Base-by-base conservation (phyloP, 2,888 invertebrate genomes). In the Heliconius ismenius region DNA sequence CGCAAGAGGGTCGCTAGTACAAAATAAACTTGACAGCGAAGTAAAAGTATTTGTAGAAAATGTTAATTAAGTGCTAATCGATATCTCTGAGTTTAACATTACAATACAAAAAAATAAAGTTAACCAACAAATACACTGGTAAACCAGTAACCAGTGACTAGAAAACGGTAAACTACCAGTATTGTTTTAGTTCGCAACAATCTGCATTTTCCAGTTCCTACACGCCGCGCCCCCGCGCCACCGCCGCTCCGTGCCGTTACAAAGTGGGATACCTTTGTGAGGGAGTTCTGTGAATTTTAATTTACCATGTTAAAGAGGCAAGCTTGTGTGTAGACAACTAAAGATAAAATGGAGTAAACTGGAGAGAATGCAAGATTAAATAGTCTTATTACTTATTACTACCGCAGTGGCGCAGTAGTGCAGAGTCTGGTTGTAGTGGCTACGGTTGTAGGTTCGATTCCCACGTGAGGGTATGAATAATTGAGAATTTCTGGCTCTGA, bases 281-380 rank as follows among this genome's bases (percentile, higher is more conserved):
- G 69, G 36, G 13, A 65, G 21, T 11, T 39, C 69, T 26, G 69
- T 54, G 69, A 28, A 54, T 70, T 70, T 70, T 70, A 58, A 70
- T 70, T 70, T 32, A 49, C 69, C 49, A 70, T n/a, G 28, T 54
- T 69, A 54, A 54, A 69, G 69, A 32, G 54, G 54, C 69, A 49
- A 65, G 65, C 36, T 21, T 70, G n/a, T n/a, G 21, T 68, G 49
- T 26, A 39, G 39, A 39, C 39, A 39, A 39, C 10, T 39, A 21
- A 49, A 28, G 43, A 11, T 54, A 26, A 49, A 69, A 18, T 49
- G n/a, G 9, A 68, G 18, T 43, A 15, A 13, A 11, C 18, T 49
- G 11, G 68, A 28, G 49, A 18, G 43, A 68, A 68, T 26, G 24
- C 43, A 36, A 0, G 4, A 49, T 49, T 49, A 49, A 21, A 21